Base-by-base conservation (phyloP, 2,797 vertebrate species). In the Halcyon chelicuti region DNA sequence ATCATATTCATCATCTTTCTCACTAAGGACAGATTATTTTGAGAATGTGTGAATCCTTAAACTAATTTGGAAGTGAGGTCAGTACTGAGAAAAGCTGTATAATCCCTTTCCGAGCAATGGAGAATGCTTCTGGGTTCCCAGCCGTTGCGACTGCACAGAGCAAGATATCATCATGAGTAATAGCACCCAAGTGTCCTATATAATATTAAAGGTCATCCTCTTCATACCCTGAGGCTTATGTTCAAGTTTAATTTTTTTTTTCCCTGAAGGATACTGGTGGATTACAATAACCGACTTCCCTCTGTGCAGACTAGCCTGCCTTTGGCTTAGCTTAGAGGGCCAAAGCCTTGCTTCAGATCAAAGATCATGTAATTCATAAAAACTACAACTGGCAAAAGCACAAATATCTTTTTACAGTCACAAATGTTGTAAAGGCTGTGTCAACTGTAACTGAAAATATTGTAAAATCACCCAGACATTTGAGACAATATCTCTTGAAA, bases 11-110 rank as follows among this genome's bases (percentile, higher is more conserved):
- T 72, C 35, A 47, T 86, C 46, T 89, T 93, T 94, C 86, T 92
- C 68, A 73, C 63, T 67, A 88, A 87, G 55, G 33, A 54, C 70
- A 90, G 67, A 63, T 88, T 93, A 81, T 90, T 90, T 73, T 90
- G 73, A 92, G 89, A 97, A 93, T 25, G 58, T 92, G 75, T 94
- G 70, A 94, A 93, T 80, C 62, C n/a, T 42, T 89, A 66, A 77
- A 93, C 76, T 88, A 75, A 95, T 92, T 83, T 93, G 68, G 75
- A 85, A 93, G 65, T 51, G 73, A 95, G 63, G 86, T 90, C 67
- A 94, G 42, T 88, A 70, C 72, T 71, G 57, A 92, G 79, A 87
- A 96, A 87, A 71, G 83, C 87, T 80, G 13, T 55, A 39, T 79
- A 72, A 88, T 86, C 52, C n/a, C 68, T 75, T 90, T 78, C 22